Conservation (phyloP, 2,888 invertebrate species). For the Scaptomyza tumidula region DNA sequence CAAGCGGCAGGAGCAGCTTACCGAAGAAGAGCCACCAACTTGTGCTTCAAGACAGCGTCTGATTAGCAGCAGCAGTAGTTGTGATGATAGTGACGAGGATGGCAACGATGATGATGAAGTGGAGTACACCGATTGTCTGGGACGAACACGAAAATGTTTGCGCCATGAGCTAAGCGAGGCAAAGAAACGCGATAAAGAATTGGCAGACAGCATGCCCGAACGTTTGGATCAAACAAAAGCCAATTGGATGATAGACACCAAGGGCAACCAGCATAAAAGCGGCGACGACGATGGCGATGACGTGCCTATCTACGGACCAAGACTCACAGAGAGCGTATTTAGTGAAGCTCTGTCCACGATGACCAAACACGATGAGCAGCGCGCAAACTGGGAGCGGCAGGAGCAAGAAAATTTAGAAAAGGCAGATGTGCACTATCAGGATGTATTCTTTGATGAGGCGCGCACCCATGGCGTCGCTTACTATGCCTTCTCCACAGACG, state of each 20-base stretch:
- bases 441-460: constrained; percentile 96
- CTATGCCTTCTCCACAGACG: constrained; percentile 95
- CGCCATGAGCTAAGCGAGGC: constrained; percentile 90
- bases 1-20: constrained; percentile 80
- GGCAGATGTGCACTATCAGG: constrained; percentile 94
- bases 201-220: constrained; percentile 82
- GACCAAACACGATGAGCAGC: constrained; percentile 88
- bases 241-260: constrained; percentile 83
- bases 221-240: constrained; percentile 83
- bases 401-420: constrained; percentile 90
- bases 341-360: constrained; percentile 85
- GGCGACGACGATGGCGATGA: constrained; percentile 66
- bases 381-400: constrained; percentile 95
- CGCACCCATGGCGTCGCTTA: constrained; percentile 96
- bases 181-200: constrained; percentile 87
- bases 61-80: constrained; percentile 81
- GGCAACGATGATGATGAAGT: constrained; percentile 88
- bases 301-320: constrained; percentile 79
- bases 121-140: constrained; percentile 95
- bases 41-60: constrained; percentile 6
- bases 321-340: constrained; percentile 80
- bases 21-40: not conserved
- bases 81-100: constrained; percentile 76
- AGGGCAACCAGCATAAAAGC: constrained; percentile 43
- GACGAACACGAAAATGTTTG: constrained; percentile 93